Base-by-base conservation (phyloP, 2,113 vertebrate genomes). In the Ptilonorhynchus violaceus region DNA sequence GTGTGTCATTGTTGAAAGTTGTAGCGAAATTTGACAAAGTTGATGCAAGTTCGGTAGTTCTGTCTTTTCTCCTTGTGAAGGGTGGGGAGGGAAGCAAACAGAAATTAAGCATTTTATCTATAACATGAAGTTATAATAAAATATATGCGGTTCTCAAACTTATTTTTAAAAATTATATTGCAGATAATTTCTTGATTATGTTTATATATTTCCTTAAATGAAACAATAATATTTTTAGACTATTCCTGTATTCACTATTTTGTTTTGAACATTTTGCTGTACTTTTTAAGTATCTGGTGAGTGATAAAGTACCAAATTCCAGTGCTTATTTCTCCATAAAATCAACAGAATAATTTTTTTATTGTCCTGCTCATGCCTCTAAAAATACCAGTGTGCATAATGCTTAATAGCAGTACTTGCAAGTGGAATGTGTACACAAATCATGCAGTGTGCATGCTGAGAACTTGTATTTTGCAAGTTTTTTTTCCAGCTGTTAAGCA, bases 321-420 rank as follows among this genome's bases (percentile, higher is more conserved):
- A 62, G 56, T 84, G 49, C 74, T 85, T 91, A 85, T 91, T 96
- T 94, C 69, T 92, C 39, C 35, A 50, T 91, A 94, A 96, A 96
- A 67, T 82, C 62, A 76, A 85, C 81, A 77, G 80, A 96, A 63
- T 95, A 86, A 88, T 96, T 89, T 96, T 97, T 96, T 90, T 94
- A 95, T 96, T 95, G 77, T 97, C 75, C 67, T 94, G 59, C 56
- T 92, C 21, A 46, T 28, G 66, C 35, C 75, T 96, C 46, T 84
- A 62, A 88, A 88, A 93, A 89, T 87, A 73, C 55, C 84, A 86
- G 24, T 86, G 55, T 93, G 67, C 67, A 85, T 92, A 89, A 90
- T 92, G 92, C 60, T 94, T 93, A 93, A 82, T 24, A 94, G 64
- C 30, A 92, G 52, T 82, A 84, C 86, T 96, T 88, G 68, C 46